Conservation (phyloP, 2,888 invertebrate genomes). For the Lagria hirta region DNA sequence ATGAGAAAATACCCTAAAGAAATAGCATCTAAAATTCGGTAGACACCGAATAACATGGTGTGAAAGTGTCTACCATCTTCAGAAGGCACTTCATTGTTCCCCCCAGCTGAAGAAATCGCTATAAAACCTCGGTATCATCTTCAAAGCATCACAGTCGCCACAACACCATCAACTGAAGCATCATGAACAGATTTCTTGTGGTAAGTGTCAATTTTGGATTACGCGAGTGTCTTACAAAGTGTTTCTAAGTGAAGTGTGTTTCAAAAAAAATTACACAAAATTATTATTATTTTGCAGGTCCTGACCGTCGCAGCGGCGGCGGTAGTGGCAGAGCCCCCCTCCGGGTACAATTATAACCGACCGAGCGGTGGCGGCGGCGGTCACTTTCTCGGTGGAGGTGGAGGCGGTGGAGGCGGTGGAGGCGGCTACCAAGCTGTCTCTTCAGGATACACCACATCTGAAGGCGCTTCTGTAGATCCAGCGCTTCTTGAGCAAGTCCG, state of each 20-base stretch:
- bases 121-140: conserved; percentile 47
- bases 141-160: conserved; percentile 51
- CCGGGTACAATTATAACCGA: conserved; percentile 74
- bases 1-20: too few relatives aligned
- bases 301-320: conserved; percentile 78
- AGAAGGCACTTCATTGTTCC: conserved; percentile 43
- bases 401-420: conserved; percentile 59
- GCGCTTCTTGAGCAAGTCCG: conserved; percentile 81
- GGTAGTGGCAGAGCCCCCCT: conserved; percentile 73
- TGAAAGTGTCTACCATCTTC: conserved; percentile 44
- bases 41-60: too few relatives aligned
- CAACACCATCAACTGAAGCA: conserved; percentile 52
- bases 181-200: conserved; percentile 56
- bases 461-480: conserved; percentile 79
- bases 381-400: conserved; percentile 41
- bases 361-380: conserved; percentile 57
- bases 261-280: conserved; percentile 27
- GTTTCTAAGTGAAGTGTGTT: too few relatives aligned
- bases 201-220: conserved; percentile 48
- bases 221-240: conserved; percentile 40
- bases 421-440: conserved; percentile 77
- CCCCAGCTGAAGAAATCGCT: conserved; percentile 43
- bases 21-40: too few relatives aligned
- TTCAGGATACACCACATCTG: conserved; percentile 77
- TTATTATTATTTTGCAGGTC: conserved; percentile 64